Conservation (phyloP, 1,140 invertebrate genomes). For the Formica exsecta region DNA sequence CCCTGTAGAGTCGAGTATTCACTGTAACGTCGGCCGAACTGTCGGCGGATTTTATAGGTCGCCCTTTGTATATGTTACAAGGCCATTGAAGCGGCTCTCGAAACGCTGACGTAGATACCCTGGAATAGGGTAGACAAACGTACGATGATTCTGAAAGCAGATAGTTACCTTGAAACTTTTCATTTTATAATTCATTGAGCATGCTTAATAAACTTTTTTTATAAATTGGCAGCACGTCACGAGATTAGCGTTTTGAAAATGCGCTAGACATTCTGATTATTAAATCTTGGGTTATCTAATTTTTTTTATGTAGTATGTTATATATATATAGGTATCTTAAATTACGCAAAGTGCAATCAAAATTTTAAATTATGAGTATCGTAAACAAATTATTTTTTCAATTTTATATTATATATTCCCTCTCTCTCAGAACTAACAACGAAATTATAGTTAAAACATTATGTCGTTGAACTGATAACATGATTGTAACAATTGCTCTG, state of each 20-base stretch:
- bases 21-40: neutral
- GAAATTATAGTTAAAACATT: neutral
- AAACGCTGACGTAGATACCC: slow-evolving; percentile 48
- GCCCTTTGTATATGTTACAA: slow-evolving; percentile 62
- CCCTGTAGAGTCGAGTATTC: slow-evolving; percentile 7
- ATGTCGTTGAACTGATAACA: neutral
- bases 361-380: neutral
- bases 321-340: neutral
- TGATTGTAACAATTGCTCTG: neutral
- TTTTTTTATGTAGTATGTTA: neutral
- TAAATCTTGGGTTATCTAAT: neutral
- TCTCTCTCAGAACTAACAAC: too few relatives aligned
- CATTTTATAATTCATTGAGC: slow-evolving; percentile 26
- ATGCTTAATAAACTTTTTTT: slow-evolving; percentile 36
- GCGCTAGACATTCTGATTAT: neutral
- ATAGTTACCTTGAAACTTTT: slow-evolving; percentile 33
- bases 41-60: slow-evolving; percentile 57
- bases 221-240: neutral
- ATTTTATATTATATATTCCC: neutral
- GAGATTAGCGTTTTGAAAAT: slow-evolving; percentile 8
- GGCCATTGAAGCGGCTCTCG: slow-evolving; percentile 56
- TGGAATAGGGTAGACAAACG: slow-evolving; percentile 42
- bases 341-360: neutral
- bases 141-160: slow-evolving; percentile 37
- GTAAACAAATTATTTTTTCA: neutral